Evolutionary conservation across 1,140 invertebrate species (phyloP).

Genomic region (Monomorium pharaonis): DNA sequence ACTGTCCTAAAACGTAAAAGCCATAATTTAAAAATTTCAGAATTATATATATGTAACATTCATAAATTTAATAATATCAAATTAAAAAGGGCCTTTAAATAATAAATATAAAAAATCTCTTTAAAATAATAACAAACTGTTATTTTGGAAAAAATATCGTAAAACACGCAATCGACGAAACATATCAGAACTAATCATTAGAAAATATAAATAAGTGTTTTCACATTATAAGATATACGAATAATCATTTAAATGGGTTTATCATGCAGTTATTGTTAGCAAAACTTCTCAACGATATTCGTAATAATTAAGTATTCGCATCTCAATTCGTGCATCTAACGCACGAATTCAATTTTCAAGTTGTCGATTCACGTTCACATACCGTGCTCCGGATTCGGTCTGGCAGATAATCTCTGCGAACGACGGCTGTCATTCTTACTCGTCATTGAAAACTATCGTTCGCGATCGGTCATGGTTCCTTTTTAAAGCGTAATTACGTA

Average conservation of each 20-base stretch:
- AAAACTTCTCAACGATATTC: not conserved
- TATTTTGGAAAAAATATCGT: not conserved
- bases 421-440: constrained; percentile 44
- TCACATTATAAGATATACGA: constrained; percentile 66
- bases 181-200: not conserved
- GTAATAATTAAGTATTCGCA: constrained; percentile 29
- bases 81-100: not conserved
- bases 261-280: constrained; percentile 38
- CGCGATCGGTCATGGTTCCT: too few species aligned
- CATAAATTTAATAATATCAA: not conserved
- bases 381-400: not conserved
- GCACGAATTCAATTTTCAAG: constrained; percentile 33
- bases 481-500: constrained; percentile 40
- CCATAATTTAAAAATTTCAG: not conserved
- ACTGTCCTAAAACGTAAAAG: not conserved
- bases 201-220: not conserved
- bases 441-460: not conserved
- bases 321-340: constrained; percentile 3
- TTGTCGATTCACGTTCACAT: constrained; percentile 6
- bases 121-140: not conserved
- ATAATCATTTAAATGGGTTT: constrained; percentile 67
- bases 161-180: not conserved
- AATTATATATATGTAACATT: not conserved
- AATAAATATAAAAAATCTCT: not conserved
- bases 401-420: constrained; percentile 1